These are phyloP conservation scores for Hedya salicella DNA, from an alignment of 2,888 invertebrate genomes.

Conservation along the genomic window DNA sequence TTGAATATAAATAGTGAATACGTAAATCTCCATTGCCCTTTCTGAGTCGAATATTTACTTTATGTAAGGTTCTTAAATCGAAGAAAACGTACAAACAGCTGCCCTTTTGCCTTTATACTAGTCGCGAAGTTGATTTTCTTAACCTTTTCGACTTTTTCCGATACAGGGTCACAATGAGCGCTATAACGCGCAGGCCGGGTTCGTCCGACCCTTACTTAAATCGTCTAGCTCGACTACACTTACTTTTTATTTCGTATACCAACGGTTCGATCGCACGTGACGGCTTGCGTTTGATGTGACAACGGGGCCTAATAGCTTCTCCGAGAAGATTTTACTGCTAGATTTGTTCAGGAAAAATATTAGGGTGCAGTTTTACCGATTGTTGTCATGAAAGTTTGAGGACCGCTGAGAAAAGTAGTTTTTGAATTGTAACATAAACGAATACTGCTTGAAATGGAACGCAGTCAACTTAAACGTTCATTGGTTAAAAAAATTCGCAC, in stretches of 20 bases:
- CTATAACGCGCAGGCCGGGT: slow-evolving; percentile 57
- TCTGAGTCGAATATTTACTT: slow-evolving; percentile 8
- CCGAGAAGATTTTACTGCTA: slow-evolving; percentile 46
- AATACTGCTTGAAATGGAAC: slow-evolving; percentile 33
- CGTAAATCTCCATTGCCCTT: neutral
- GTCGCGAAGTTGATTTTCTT: slow-evolving; percentile 48
- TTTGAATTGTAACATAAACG: neutral
- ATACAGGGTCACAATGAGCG: slow-evolving; percentile 48
- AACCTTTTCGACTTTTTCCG: slow-evolving; percentile 47
- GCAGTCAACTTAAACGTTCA: slow-evolving; percentile 1
- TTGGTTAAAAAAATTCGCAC: neutral
- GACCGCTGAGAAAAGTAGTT: slow-evolving; percentile 16
- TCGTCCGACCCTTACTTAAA: slow-evolving; percentile 61
- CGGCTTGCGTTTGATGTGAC: slow-evolving; percentile 57
- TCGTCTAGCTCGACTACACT: slow-evolving; percentile 58
- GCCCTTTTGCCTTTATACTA: slow-evolving; percentile 37
- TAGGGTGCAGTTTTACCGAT: slow-evolving; percentile 24
- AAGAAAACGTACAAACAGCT: slow-evolving; percentile 2
- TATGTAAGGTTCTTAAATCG: slow-evolving; percentile 19
- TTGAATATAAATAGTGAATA: no score
- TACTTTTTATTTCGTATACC: slow-evolving; percentile 61
- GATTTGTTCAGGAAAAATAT: slow-evolving; percentile 34
- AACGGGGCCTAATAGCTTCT: slow-evolving; percentile 48
- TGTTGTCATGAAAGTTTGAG: slow-evolving; percentile 34
- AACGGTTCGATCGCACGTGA: slow-evolving; percentile 58